A percentile compares a stretch with the other conserved stretches of the same genome.
phyloP scores from a whole-genome alignment of 1,140 invertebrate species.

The Augochlora pura region DNA sequence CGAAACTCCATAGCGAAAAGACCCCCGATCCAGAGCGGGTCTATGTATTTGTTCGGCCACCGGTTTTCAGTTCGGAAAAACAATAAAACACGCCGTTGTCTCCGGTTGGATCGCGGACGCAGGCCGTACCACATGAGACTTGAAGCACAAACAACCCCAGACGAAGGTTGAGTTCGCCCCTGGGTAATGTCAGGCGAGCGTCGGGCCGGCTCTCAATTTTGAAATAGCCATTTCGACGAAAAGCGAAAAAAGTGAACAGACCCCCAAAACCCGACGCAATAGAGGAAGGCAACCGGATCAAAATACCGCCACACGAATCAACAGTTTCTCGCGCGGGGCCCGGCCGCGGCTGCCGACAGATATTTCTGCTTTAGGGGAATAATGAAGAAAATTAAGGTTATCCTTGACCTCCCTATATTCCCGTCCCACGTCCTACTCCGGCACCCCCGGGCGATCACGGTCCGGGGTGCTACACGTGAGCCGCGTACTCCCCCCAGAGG shows the following conservation, averaged over 20 bases:
- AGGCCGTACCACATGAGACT: conserved; percentile 44
- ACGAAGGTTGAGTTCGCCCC: conserved; percentile 73
- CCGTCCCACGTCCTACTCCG: conserved; percentile 4
- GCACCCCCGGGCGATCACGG: background rate
- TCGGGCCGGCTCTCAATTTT: conserved; percentile 84
- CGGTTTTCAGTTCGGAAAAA: conserved; percentile 22
- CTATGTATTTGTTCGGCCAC: background rate
- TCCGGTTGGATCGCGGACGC: conserved; percentile 37
- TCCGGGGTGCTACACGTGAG: conserved; percentile 28
- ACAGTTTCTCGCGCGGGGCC: conserved; percentile 84
- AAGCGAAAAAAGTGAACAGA: conserved; percentile 82
- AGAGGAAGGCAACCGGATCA: conserved; percentile 83
- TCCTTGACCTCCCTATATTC: conserved; percentile 36
- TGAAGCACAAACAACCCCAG: conserved; percentile 48
- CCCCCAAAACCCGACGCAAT: conserved; percentile 84
- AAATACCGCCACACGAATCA: conserved; percentile 85
- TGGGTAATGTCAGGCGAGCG: conserved; percentile 79
- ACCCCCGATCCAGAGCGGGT: background rate
- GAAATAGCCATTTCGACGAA: conserved; percentile 84
- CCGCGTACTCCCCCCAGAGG: conserved; percentile 28
- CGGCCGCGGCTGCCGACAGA: conserved; percentile 76
- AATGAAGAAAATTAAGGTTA: conserved; percentile 46
- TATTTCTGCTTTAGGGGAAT: conserved; percentile 54
- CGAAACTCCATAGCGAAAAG: background rate
- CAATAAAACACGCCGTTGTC: conserved; percentile 3